Base-by-base conservation (phyloP, 2,888 invertebrate genomes). In the Tineola bisselliella region DNA sequence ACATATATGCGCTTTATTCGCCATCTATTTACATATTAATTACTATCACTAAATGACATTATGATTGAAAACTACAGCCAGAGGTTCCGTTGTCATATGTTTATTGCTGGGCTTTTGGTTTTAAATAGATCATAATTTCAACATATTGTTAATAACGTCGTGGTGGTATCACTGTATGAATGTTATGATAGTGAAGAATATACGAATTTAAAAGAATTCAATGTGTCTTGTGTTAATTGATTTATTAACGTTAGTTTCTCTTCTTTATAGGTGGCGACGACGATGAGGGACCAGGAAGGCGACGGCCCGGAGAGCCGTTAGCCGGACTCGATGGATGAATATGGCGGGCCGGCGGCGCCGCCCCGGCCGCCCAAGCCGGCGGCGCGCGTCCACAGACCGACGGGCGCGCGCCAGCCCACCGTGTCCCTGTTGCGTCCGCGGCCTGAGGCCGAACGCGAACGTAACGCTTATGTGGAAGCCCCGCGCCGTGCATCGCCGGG, bases 391-490 rank as follows among this genome's bases (percentile, higher is more conserved):
- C 89, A 90, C 89, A 84, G 89, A 76, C 74, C 76, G 71, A 70
- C 79, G 77, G 81, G 79, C 89, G 90, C 91, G 89, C 83, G 84
- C 79, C 79, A 78, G 83, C 81, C 86, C 74, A 75, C 80, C 77
- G 81, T 81, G 73, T 83, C 82, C 73, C 73, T 86, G 80, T 89
- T 79, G 87, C 87, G 77, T 81, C 96, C 96, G 70, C 90, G 96
- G 77, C 95, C 96, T 70, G 94, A 94, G 81, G 91, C 90, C 77
- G 95, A 95, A 79, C 90, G 96, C 76, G 91, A 92, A 79, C 91
- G 92, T 79, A 97, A 97, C 89, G 95, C 96, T 81, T 97, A 97
- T 90, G 95, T 97, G 87, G 97, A 97, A 83, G 94, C 95, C 68
- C 95, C 90, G 90, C 75, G 89, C 63, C 82, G 88, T 67, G 81